A percentile compares a stretch with the other conserved stretches of the same genome.
Conservation (phyloP, 2,888 invertebrate species). For the Periphyllus acericola region DNA sequence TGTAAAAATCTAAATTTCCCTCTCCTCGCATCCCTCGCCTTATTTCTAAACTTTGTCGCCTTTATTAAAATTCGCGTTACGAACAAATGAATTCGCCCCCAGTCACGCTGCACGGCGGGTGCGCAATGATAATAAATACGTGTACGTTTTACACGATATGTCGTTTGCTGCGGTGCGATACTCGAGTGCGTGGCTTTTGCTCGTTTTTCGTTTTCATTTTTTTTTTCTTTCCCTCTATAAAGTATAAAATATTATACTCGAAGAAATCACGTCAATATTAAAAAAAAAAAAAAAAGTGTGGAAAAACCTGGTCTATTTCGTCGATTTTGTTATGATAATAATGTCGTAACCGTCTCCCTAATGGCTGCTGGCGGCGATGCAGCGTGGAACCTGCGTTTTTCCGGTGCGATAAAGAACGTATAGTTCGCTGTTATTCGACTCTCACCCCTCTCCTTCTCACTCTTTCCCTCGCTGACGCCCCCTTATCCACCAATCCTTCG, state of each 20-base stretch:
- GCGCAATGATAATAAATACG: constrained; percentile 40
- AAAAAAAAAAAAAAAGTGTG: neutral
- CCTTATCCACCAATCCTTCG: neutral
- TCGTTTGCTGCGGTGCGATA: constrained; percentile 31
- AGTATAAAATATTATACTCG: constrained; percentile 17
- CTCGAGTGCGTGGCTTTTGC: neutral
- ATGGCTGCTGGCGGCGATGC: constrained; percentile 36
- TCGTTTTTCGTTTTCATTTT: neutral
- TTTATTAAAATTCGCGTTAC: constrained; percentile 52
- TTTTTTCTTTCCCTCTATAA: neutral
- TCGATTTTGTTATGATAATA: constrained; percentile 60
- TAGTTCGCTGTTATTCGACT: constrained; percentile 21
- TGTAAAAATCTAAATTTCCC: constrained; percentile 44
- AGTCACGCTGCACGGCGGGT: neutral
- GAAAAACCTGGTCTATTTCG: constrained; percentile 49
- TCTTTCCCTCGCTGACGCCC: neutral
- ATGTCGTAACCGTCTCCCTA: constrained; percentile 56
- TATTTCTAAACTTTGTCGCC: constrained; percentile 8
- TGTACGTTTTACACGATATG: constrained; percentile 51
- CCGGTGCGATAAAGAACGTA: constrained; percentile 55
- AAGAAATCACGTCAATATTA: constrained; percentile 44
- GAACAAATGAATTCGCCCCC: constrained; percentile 28
- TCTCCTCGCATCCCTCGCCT: neutral
- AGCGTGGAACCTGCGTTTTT: constrained; percentile 28
- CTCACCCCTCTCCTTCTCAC: neutral